These are phyloP conservation scores for Maniola jurtina DNA, from an alignment of 1,140 invertebrate species.

Conservation along the genomic window DNA sequence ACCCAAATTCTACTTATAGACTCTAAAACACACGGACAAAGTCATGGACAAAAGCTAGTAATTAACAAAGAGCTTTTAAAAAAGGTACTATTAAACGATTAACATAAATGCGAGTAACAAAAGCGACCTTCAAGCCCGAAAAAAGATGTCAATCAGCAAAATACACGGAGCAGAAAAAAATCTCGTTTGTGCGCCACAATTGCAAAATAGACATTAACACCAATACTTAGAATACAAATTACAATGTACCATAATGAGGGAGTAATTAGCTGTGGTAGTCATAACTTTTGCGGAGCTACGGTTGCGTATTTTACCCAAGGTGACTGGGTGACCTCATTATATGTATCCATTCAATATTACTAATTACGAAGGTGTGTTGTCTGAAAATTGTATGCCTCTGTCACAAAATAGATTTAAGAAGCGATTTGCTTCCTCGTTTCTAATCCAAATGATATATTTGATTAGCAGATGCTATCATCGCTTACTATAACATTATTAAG, in stretches of 20 bases:
- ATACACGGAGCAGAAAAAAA: background rate
- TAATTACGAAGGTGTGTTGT: background rate
- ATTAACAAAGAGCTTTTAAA: background rate
- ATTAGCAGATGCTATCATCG: too few species aligned
- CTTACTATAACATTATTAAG: too few species aligned
- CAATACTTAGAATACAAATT: background rate
- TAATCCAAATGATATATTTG: too few species aligned
- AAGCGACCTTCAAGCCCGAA: constrained; percentile 9
- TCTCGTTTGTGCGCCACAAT: background rate
- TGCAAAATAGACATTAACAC: background rate
- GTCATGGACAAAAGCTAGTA: background rate
- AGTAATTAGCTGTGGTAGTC: constrained; percentile 1
- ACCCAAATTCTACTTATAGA: too few species aligned
- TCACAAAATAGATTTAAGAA: too few species aligned
- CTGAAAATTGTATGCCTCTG: too few species aligned
- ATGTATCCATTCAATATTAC: background rate
- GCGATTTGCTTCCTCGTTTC: too few species aligned
- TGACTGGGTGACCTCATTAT: background rate
- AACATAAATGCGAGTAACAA: constrained; percentile 1
- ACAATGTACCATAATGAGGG: background rate
- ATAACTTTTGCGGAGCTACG: background rate
- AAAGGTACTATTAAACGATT: background rate
- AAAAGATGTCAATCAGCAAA: constrained; percentile 6
- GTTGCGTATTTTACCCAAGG: constrained; percentile 2
- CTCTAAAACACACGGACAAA: too few species aligned